phyloP scores from a whole-genome alignment of 2,113 vertebrate species.

The Solea senegalensis region DNA sequence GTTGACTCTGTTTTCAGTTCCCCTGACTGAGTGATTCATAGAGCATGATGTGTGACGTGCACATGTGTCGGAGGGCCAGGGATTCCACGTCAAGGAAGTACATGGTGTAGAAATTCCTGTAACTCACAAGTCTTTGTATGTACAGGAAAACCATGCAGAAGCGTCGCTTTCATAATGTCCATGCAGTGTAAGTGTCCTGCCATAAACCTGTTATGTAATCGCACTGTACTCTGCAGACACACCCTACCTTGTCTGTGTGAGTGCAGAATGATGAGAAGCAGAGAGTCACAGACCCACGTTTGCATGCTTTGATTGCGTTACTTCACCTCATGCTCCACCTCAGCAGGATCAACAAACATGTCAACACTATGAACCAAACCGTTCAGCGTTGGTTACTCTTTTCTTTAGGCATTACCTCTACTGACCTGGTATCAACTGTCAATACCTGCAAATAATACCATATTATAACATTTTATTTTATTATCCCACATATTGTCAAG shows the following conservation, averaged over 20 bases:
- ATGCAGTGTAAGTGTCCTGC: not conserved
- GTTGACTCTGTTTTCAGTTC: constrained; percentile 2
- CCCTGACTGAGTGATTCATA: constrained; percentile 39
- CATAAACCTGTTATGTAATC: constrained; percentile 29
- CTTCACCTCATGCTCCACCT: constrained; percentile 9
- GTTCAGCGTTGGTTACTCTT: not conserved
- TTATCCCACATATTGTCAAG: too few relatives aligned
- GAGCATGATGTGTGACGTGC: not conserved
- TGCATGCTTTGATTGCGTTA: constrained; percentile 22
- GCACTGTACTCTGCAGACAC: constrained; percentile 38
- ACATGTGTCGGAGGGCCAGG: constrained; percentile 6
- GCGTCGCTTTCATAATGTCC: constrained; percentile 7
- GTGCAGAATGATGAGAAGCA: constrained; percentile 42
- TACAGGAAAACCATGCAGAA: constrained; percentile 8
- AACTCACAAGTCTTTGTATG: not conserved
- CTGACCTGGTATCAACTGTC: not conserved
- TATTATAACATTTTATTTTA: too few relatives aligned
- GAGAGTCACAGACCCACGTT: constrained; percentile 28
- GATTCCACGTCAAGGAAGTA: constrained; percentile 23
- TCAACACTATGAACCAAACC: not conserved
- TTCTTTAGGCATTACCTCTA: not conserved
- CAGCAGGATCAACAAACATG: constrained; percentile 24
- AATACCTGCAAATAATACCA: too few relatives aligned
- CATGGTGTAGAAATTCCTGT: not conserved
- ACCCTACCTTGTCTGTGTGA: constrained; percentile 35